Evolutionary conservation across 2,888 invertebrate genomes (phyloP), one percentile per base, ranked within the genome.

Genomic region (Agrypnus murinus): DNA sequence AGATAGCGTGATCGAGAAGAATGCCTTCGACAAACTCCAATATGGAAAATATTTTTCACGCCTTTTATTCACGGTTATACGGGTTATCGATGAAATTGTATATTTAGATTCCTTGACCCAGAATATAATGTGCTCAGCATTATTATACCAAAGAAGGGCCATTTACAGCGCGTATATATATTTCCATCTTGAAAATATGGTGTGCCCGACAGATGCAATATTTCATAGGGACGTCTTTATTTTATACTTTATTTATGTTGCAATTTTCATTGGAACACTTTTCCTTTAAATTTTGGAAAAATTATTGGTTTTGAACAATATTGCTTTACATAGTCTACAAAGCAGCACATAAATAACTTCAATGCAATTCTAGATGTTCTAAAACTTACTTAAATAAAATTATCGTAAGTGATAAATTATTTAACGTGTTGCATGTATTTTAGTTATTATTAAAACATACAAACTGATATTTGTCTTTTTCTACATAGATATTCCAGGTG

Each of bases 31-130:
- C 72, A 59, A 65, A 63, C 66, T 74, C 65, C 74, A 68, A 74
- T 72, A 74, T 69, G 71, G 74, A 66, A 74, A 71, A 71, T 71
- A 74, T 71, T 74, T 73, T 73, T 74, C 74, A 73, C 71, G 71
- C 66, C 73, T 63, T 69, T 66, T 69, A 71, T 69, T 62, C 68
- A 67, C 67, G 67, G 59, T 48, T 66, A 70, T 68, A 55, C 59
- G 67, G 72, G 68, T 68, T 72, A 72, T 70, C 68, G 67, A 72
- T 69, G 68, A 68, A 67, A 70, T 70, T 72, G 70, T 72, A 72
- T 70, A 70, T 74, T 70, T 64, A 63, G 62, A 64, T 59, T 72
- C 68, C 67, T 65, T 72, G 74, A 65, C 71, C 74, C 69, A 67
- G 60, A 74, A 68, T 70, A 62, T 69, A 65, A 72, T 66, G 65